Evolutionary conservation across 2,888 invertebrate genomes (phyloP).

Genomic region (Bruchidius siliquastri): DNA sequence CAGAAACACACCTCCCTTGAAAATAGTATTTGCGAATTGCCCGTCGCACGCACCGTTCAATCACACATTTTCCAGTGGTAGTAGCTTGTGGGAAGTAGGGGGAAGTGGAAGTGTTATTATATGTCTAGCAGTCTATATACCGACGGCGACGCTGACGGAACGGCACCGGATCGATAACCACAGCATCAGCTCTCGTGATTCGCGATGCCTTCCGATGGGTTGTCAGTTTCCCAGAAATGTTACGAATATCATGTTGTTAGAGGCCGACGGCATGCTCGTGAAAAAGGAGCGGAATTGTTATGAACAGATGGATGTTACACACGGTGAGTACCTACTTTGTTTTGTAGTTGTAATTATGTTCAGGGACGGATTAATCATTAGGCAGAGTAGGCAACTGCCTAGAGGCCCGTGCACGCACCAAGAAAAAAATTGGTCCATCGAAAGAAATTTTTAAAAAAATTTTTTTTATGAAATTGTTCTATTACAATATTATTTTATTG

Average conservation of each 20-base stretch:
- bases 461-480: too few species aligned
- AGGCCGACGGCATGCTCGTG: neutral
- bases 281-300: neutral
- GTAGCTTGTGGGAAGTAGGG: too few species aligned
- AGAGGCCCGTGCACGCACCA: too few species aligned
- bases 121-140: neutral
- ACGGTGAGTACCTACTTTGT: neutral
- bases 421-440: too few species aligned
- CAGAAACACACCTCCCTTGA: neutral
- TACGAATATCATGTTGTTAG: neutral
- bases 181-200: neutral
- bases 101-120: neutral
- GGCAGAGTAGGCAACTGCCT: too few species aligned
- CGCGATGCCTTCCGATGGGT: neutral
- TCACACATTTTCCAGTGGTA: too few species aligned
- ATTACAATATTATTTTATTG: too few species aligned
- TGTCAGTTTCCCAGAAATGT: neutral
- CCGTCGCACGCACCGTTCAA: too few species aligned
- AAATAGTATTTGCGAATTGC: neutral
- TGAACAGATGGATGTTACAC: neutral
- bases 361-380: too few species aligned
- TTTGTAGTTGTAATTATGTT: too few species aligned
- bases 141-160: too few species aligned
- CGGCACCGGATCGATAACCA: neutral
- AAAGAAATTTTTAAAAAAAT: too few species aligned